Conservation (phyloP, 2,888 invertebrate species). For the Eristalis arbustorum region DNA sequence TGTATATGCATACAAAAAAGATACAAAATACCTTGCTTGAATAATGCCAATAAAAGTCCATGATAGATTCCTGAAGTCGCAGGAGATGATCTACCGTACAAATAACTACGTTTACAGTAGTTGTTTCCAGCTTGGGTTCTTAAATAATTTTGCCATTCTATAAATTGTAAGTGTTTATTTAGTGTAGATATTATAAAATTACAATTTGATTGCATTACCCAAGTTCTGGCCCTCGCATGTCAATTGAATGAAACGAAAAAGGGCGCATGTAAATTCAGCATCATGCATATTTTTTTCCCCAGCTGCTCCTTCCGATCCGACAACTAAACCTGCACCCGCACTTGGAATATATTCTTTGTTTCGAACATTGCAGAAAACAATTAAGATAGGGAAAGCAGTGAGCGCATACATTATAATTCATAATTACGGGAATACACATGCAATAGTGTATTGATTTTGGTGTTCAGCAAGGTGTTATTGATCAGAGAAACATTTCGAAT, state of each 20-base stretch:
- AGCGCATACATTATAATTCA: constrained; percentile 48
- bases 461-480: constrained; percentile 55
- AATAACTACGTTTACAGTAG: constrained; percentile 99
- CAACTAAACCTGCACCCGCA: constrained; percentile 85
- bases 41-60: constrained; percentile 99
- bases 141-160: constrained; percentile 99
- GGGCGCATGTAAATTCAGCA: constrained; percentile 98
- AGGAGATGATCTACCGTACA: constrained; percentile 99
- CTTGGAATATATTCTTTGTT: constrained; percentile 80
- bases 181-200: not conserved
- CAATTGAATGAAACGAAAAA: constrained; percentile 98
- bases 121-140: constrained; percentile 99
- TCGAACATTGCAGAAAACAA: constrained; percentile 58
- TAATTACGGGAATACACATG: constrained; percentile 44
- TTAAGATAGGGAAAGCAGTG: constrained; percentile 61
- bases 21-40: constrained; percentile 89
- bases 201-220: constrained; percentile 82
- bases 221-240: constrained; percentile 99
- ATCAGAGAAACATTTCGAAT: constrained; percentile 59
- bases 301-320: constrained; percentile 94
- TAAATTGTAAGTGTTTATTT: not conserved
- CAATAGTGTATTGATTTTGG: constrained; percentile 35
- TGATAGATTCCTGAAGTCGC: constrained; percentile 97
- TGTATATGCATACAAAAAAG: not conserved
- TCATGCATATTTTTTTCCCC: constrained; percentile 99